Percentiles rank a stretch among this genome's conserved stretches.
These are phyloP conservation scores for Halyomorpha halys DNA, from an alignment of 1,140 invertebrate species.

Conservation along the genomic window DNA sequence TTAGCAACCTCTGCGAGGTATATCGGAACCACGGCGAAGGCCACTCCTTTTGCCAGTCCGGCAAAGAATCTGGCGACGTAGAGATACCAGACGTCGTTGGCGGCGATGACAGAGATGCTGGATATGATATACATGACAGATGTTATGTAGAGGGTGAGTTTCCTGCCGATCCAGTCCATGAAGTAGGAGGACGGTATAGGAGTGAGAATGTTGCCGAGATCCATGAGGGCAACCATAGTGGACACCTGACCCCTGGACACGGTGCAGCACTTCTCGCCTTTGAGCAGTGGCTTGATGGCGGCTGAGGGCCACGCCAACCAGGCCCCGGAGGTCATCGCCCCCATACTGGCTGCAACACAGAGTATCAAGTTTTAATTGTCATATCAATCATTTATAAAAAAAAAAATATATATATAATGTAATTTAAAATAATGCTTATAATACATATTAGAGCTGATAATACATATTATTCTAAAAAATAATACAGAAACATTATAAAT, in stretches of 20 bases:
- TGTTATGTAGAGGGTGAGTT: conserved; percentile 55
- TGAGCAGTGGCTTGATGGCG: conserved; percentile 19
- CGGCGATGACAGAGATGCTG: not conserved
- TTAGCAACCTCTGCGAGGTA: conserved; percentile 70
- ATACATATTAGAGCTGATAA: too few species aligned
- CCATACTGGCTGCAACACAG: conserved; percentile 11
- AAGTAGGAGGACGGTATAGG: conserved; percentile 38
- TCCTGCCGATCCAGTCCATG: conserved; percentile 66
- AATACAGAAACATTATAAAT: too few species aligned
- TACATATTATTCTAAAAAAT: too few species aligned
- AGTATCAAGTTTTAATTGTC: too few species aligned
- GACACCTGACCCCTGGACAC: conserved; percentile 20
- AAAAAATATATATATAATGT: too few species aligned
- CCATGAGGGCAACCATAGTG: conserved; percentile 31
- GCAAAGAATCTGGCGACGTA: conserved; percentile 41
- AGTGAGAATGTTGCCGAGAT: conserved; percentile 32
- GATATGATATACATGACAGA: conserved; percentile 33
- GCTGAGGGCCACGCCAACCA: conserved; percentile 30
- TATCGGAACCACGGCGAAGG: conserved; percentile 67
- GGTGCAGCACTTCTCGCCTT: conserved; percentile 19
- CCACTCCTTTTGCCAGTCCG: conserved; percentile 62
- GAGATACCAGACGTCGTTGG: conserved; percentile 33
- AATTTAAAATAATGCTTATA: too few species aligned
- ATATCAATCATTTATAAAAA: too few species aligned
- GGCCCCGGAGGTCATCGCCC: conserved; percentile 17